Percentiles rank a stretch among this genome's conserved stretches.
Conservation (phyloP, 1,140 invertebrate species). For the Pteromalus puparum region DNA sequence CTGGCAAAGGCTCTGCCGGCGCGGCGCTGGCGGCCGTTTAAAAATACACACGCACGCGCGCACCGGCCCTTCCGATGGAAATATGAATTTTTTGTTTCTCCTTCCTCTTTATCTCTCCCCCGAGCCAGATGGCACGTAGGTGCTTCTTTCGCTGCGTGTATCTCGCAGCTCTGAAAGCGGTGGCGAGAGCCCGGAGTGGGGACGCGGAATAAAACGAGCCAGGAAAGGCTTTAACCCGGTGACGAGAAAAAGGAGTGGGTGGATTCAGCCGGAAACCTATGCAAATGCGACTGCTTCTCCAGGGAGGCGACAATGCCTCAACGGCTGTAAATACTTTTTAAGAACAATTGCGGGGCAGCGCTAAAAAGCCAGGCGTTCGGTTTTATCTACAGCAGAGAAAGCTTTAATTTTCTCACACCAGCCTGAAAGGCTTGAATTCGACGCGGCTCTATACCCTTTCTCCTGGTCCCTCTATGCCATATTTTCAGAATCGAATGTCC, state of each 20-base stretch:
- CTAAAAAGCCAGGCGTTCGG: background rate
- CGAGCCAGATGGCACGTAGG: constrained; percentile 66
- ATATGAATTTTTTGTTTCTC: constrained; percentile 62
- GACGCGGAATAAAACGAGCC: constrained; percentile 56
- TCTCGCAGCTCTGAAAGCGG: constrained; percentile 47
- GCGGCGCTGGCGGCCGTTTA: constrained; percentile 50
- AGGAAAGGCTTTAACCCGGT: constrained; percentile 45
- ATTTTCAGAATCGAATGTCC: constrained; percentile 38
- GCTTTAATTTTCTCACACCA: background rate
- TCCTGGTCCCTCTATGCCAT: background rate
- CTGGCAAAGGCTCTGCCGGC: constrained; percentile 36
- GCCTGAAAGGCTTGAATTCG: constrained; percentile 1
- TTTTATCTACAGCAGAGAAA: background rate
- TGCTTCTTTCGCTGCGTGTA: constrained; percentile 60
- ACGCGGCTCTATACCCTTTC: background rate
- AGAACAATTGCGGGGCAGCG: background rate
- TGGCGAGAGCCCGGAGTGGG: background rate
- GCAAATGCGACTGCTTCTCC: constrained; percentile 4
- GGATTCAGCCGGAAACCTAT: constrained; percentile 37
- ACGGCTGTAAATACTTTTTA: background rate
- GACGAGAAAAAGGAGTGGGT: constrained; percentile 44
- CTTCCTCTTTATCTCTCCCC: constrained; percentile 63
- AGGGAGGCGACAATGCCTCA: background rate
- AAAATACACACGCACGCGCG: constrained; percentile 57
- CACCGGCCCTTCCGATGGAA: constrained; percentile 68